phyloP scores from a whole-genome alignment of 2,113 vertebrate genomes.

The Etheostoma cragini region DNA sequence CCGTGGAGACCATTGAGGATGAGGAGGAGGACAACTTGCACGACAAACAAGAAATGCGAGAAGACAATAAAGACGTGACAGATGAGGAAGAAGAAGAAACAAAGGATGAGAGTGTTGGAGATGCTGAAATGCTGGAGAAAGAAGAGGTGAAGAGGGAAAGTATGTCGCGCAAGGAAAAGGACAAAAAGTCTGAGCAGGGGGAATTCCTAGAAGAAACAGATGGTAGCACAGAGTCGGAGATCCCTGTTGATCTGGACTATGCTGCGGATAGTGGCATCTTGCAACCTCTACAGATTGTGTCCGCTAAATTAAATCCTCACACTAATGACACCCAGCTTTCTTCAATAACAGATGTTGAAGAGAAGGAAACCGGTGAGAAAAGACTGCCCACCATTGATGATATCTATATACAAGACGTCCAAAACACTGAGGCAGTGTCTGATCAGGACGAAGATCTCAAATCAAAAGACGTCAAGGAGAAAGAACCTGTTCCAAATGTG shows the following conservation, averaged over 20 bases:
- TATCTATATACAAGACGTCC: slow-evolving; percentile 49
- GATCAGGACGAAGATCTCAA: slow-evolving; percentile 22
- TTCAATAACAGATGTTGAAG: slow-evolving; percentile 18
- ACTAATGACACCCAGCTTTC: slow-evolving; percentile 2
- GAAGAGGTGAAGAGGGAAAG: slow-evolving; percentile 18
- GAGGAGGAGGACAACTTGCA: slow-evolving; percentile 28
- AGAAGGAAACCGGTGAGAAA: slow-evolving; percentile 32
- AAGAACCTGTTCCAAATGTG: slow-evolving; percentile 18
- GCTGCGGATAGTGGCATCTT: slow-evolving; percentile 62
- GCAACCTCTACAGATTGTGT: slow-evolving; percentile 39
- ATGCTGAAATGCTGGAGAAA: slow-evolving; percentile 24
- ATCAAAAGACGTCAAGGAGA: slow-evolving; percentile 8
- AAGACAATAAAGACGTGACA: neutral
- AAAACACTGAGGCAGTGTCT: slow-evolving; percentile 43
- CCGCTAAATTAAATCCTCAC: slow-evolving; percentile 28
- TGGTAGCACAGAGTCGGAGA: slow-evolving; percentile 77
- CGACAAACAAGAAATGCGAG: slow-evolving; percentile 13
- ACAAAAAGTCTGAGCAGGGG: slow-evolving; percentile 17
- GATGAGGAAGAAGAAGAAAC: slow-evolving; percentile 19
- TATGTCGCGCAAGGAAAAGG: slow-evolving; percentile 8
- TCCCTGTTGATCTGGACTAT: slow-evolving; percentile 73
- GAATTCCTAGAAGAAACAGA: slow-evolving; percentile 66
- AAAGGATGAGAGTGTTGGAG: slow-evolving; percentile 19
- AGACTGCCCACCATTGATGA: slow-evolving; percentile 30
- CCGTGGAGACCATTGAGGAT: neutral